phyloP scores from a whole-genome alignment of 2,113 vertebrate species.

The Rissa tridactyla region DNA sequence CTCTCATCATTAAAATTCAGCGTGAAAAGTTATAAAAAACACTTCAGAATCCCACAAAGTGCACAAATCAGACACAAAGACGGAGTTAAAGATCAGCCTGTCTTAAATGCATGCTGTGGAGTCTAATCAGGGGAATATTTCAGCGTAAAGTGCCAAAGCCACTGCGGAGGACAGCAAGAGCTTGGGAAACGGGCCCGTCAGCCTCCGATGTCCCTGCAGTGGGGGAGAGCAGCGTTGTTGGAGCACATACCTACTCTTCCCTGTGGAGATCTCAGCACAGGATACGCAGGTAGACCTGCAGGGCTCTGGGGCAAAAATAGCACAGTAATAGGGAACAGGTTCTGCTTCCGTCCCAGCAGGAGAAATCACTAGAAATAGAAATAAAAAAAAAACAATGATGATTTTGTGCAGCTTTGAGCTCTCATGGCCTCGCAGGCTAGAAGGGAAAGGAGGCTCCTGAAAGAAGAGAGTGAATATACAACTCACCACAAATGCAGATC shows the following conservation, averaged over 20 bases:
- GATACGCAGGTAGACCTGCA: background rate
- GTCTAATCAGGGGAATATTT: background rate
- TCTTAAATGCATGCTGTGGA: background rate
- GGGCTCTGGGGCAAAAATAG: background rate
- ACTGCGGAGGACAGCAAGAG: background rate
- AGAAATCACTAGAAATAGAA: background rate
- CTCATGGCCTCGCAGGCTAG: background rate
- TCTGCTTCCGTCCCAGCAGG: background rate
- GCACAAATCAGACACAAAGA: background rate
- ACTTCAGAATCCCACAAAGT: slow-evolving; percentile 29
- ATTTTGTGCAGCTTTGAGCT: background rate
- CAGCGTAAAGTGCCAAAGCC: background rate
- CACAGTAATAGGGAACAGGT: background rate
- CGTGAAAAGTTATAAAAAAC: background rate
- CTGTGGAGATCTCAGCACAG: background rate
- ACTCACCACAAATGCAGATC: background rate
- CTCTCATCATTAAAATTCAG: slow-evolving; percentile 15
- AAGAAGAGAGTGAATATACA: background rate
- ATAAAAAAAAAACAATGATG: background rate
- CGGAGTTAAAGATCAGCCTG: background rate
- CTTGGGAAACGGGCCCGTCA: rapidly evolving
- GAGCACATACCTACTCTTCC: background rate
- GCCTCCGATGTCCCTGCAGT: background rate
- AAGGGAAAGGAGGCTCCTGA: background rate
- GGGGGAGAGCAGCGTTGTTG: background rate